These are phyloP conservation scores for Novumbra hubbsi DNA, from an alignment of 2,797 vertebrate genomes.

Conservation along the genomic window DNA sequence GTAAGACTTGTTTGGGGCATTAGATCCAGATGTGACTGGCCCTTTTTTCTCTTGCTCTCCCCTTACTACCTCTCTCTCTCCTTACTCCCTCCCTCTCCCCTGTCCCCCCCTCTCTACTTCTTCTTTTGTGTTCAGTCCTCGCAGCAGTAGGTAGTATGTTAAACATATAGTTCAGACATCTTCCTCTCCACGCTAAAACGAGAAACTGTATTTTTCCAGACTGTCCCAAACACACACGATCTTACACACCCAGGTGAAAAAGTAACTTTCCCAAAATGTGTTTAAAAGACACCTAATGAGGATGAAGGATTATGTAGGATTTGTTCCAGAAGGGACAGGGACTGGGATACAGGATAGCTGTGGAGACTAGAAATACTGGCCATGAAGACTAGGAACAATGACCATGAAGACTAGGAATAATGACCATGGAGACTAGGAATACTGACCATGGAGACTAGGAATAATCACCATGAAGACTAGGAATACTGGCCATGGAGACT, in stretches of 20 bases:
- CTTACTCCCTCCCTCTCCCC: neutral
- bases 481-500: slow-evolving; percentile 29
- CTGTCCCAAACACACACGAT: slow-evolving; percentile 11
- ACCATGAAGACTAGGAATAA: slow-evolving; percentile 24
- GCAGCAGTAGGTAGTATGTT: slow-evolving; percentile 51
- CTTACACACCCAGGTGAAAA: slow-evolving; percentile 30
- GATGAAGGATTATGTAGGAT: slow-evolving; percentile 41
- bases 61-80: neutral
- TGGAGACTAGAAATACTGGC: slow-evolving; percentile 22
- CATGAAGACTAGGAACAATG: slow-evolving; percentile 23
- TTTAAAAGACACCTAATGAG: slow-evolving; percentile 51
- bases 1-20: slow-evolving; percentile 16
- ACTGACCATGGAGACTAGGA: too few relatives aligned
- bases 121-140: slow-evolving; percentile 27
- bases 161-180: slow-evolving; percentile 49
- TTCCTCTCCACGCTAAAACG: slow-evolving; percentile 30
- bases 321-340: slow-evolving; percentile 32
- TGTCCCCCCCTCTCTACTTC: neutral
- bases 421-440: slow-evolving; percentile 24
- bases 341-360: slow-evolving; percentile 11
- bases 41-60: neutral
- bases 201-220: slow-evolving; percentile 10
- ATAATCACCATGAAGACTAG: slow-evolving; percentile 29
- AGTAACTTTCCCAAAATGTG: slow-evolving; percentile 55
- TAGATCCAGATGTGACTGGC: neutral